Conservation (phyloP, 1,140 invertebrate genomes). For the Aphelenchoides besseyi region DNA sequence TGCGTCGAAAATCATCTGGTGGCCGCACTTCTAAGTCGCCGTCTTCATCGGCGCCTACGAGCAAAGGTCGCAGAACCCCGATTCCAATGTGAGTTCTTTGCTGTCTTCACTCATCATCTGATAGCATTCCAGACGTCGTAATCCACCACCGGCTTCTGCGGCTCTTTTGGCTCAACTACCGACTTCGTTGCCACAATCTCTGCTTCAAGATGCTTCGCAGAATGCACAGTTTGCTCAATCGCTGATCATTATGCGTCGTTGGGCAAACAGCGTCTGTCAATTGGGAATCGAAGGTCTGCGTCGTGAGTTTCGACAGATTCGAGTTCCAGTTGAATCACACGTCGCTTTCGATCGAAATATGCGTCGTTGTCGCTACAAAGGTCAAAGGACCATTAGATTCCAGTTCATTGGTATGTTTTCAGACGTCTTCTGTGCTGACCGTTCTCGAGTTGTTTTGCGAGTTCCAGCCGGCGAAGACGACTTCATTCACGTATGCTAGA, state of each 20-base stretch:
- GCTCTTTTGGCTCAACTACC: neutral
- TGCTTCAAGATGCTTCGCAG: neutral
- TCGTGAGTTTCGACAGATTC: constrained; percentile 17
- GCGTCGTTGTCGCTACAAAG: constrained; percentile 35
- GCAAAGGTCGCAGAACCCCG: too few species aligned
- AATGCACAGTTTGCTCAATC: neutral
- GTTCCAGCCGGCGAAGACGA: constrained; percentile 18
- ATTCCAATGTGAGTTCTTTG: neutral
- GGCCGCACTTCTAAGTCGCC: too few species aligned
- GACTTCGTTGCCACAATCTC: neutral
- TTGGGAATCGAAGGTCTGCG: neutral
- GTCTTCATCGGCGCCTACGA: too few species aligned
- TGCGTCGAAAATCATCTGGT: too few species aligned
- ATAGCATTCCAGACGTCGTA: neutral
- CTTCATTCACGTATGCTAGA: constrained; percentile 22
- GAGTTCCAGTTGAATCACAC: constrained; percentile 5
- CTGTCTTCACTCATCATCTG: neutral
- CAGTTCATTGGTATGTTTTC: constrained; percentile 11
- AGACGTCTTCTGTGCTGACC: constrained; percentile 31
- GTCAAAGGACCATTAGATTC: constrained; percentile 21
- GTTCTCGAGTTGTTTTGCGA: constrained; percentile 21
- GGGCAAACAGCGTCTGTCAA: neutral
- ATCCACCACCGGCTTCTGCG: neutral
- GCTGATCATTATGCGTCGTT: neutral
- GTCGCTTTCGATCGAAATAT: constrained; percentile 21